Conservation (phyloP, 2,113 vertebrate genomes). For the Sceloporus tristichus region DNA sequence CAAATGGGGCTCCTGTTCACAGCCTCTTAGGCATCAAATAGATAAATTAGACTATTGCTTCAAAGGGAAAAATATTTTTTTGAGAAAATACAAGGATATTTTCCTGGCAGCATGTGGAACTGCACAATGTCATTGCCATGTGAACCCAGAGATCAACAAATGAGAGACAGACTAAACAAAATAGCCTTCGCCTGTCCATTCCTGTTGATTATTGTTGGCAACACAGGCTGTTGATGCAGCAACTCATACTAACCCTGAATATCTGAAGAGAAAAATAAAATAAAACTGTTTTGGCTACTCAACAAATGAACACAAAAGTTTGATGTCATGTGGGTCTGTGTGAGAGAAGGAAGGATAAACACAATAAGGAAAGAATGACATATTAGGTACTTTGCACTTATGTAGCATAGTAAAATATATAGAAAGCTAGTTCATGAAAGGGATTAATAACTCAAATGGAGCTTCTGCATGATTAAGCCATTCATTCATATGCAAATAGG, state of each 20-base stretch:
- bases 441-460: background rate
- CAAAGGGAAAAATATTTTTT: constrained; percentile 30
- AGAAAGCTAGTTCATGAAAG: rapidly evolving
- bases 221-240: constrained; percentile 45
- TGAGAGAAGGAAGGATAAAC: constrained; percentile 48
- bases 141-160: constrained; percentile 29
- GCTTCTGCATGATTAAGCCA: background rate
- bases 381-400: rapidly evolving
- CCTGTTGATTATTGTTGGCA: constrained; percentile 60
- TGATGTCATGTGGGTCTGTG: constrained; percentile 1
- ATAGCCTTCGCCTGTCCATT: background rate
- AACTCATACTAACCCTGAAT: constrained; percentile 42
- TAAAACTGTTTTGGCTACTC: constrained; percentile 65
- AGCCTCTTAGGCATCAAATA: background rate
- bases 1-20: no score
- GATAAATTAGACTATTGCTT: background rate
- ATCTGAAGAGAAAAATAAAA: constrained; percentile 58
- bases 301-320: constrained; percentile 57
- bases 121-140: constrained; percentile 17
- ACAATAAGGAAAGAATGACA: constrained; percentile 15
- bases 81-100: constrained; percentile 40
- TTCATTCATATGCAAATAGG: background rate
- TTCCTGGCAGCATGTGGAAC: background rate
- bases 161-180: constrained; percentile 51
- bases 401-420: rapidly evolving